phyloP scores from a whole-genome alignment of 1,140 invertebrate species.

The Diachasma alloeum region DNA sequence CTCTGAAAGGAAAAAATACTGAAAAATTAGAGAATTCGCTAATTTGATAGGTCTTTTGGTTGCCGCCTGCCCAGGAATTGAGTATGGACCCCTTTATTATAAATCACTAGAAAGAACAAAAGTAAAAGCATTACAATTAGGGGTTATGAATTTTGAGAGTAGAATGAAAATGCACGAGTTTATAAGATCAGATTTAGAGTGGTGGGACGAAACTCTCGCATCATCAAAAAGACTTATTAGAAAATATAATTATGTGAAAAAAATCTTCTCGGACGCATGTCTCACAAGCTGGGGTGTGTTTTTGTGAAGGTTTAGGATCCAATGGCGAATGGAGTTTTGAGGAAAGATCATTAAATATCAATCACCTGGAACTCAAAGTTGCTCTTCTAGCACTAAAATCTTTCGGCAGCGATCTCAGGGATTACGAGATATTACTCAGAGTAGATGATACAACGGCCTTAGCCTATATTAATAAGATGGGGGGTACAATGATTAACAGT shows the following conservation, averaged over 20 bases:
- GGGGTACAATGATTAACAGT: not conserved
- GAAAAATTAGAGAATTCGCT: not conserved
- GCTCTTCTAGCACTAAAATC: conserved; percentile 19
- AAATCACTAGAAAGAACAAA: conserved; percentile 1
- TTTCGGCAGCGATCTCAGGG: not conserved
- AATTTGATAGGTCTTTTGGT: not conserved
- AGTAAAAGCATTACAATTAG: not conserved
- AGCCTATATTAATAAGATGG: conserved; percentile 15
- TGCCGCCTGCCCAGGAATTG: not conserved
- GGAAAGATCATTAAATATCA: conserved; percentile 40
- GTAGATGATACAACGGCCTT: conserved; percentile 13
- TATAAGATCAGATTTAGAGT: not conserved
- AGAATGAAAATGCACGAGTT: not conserved
- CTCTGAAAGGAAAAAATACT: not conserved
- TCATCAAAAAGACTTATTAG: not conserved
- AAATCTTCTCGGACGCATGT: too few relatives aligned
- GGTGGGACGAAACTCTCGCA: not conserved
- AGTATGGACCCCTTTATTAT: conserved; percentile 3
- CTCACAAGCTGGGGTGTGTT: too few relatives aligned
- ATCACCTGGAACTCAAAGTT: conserved; percentile 23
- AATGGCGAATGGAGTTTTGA: conserved; percentile 33
- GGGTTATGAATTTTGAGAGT: not conserved
- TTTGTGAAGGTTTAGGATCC: too few relatives aligned
- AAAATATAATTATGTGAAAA: conserved; percentile 4
- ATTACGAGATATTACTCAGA: not conserved